Percentiles rank a stretch among this genome's conserved stretches.
Evolutionary conservation across 1,140 invertebrate species (phyloP).

Genomic region (Gryllus bimaculatus): DNA sequence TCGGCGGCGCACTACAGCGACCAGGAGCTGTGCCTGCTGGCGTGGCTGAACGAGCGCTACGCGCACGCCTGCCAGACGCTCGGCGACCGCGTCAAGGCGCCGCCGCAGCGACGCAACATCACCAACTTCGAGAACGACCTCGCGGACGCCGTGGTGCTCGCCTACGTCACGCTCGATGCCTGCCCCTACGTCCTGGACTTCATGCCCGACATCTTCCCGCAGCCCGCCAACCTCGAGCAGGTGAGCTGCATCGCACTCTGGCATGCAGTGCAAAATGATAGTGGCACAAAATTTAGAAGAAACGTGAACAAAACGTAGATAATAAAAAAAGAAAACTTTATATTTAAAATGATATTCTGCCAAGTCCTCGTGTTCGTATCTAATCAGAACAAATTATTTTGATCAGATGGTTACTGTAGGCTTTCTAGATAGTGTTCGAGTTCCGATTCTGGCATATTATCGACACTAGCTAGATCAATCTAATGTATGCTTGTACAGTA

Average conservation of each 20-base stretch:
- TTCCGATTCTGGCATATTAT: no score
- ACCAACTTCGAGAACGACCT: neutral
- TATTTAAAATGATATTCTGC: no score
- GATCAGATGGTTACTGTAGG: no score
- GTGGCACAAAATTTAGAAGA: no score
- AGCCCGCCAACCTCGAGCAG: neutral
- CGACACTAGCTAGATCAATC: no score
- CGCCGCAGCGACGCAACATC: neutral
- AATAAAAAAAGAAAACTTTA: no score
- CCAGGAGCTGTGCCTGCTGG: neutral
- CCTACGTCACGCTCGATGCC: neutral
- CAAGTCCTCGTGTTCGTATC: no score
- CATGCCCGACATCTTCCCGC: neutral
- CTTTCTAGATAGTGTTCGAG: no score
- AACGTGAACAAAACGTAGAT: no score
- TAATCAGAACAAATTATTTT: no score
- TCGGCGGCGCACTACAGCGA: neutral
- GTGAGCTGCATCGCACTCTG: neutral
- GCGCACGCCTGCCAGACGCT: neutral
- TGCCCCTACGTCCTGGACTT: neutral
- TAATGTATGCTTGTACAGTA: no score
- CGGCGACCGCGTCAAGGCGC: neutral
- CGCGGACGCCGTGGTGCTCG: neutral
- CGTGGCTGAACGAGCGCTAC: neutral
- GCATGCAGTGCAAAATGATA: no score